Base-by-base conservation (phyloP, 2,113 vertebrate species). In the Sturnira hondurensis region DNA sequence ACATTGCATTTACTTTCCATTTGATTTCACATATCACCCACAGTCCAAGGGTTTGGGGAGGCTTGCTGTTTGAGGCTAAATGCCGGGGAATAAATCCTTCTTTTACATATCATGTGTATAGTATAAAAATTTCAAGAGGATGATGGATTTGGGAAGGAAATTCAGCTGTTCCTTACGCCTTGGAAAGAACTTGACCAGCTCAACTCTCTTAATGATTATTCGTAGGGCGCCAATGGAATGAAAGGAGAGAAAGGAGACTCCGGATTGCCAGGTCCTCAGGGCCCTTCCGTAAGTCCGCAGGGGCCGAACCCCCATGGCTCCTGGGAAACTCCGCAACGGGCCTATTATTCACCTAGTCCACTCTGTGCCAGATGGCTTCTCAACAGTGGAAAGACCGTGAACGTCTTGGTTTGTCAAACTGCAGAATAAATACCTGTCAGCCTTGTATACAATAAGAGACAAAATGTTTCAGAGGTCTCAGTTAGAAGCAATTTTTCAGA, bases 191-290 rank as follows among this genome's bases (percentile, higher is more conserved):
- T 24, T 47, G 41, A 36, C 52, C 20, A 5, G 63, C 91, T 94
- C 45, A 36, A 2, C 31, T 67, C 52, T 77, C 63, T 89, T 90
- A 19, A 94, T 96, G 33, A 31, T 80, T 97, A 82, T 94, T 98
- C 97, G 5, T 87, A 99, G 99, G 99, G 99, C 84, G 98, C 99
- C 96, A 99, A 99, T 68, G 99, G 99, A 6, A 68, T 98, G 19
- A 99, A 99, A 97, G 99, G 99, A 0, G 99, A 99, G 77, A 99
- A 99, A 97, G 99, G 99, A 97, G 99, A 99, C 71, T 71, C 98
- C 38, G 99, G 99, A 67, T 97, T 99, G 52, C 97, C 99, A 11
- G 99, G 99, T 93, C 98, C 99, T 87, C 99, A 99, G 94, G 99
- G 99, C 93, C 98, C 99, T 97, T 99, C 99, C n/a, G 99, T 99